phyloP scores from a whole-genome alignment of 2,113 vertebrate genomes.

The Marcusenius ussheri region DNA sequence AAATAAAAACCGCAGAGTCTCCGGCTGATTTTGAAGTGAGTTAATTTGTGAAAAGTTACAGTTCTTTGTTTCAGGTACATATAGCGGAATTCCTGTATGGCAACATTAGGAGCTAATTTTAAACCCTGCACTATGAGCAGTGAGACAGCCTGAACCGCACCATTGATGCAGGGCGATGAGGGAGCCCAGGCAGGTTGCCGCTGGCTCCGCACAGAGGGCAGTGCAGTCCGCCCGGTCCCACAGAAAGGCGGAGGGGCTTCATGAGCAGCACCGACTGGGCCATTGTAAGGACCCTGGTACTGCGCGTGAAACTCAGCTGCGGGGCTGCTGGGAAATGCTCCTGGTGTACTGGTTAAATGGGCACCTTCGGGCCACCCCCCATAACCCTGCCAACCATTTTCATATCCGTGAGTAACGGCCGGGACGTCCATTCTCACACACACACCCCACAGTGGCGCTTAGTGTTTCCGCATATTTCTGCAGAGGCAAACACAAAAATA shows the following conservation, averaged over 20 bases:
- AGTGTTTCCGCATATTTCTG: conserved; percentile 18
- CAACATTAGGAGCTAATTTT: background rate
- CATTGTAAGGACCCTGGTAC: conserved; percentile 18
- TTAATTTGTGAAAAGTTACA: background rate
- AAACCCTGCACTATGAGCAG: background rate
- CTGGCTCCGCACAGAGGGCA: background rate
- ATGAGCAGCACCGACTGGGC: conserved; percentile 9
- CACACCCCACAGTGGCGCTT: conserved; percentile 21
- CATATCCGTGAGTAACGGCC: conserved; percentile 41
- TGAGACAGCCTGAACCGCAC: conserved; percentile 24
- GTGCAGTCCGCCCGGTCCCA: background rate
- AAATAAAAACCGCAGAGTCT: background rate
- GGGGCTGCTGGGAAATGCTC: background rate
- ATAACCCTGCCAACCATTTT: conserved; percentile 40
- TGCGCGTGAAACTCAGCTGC: conserved; percentile 13
- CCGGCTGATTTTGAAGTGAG: background rate
- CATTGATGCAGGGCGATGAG: conserved; percentile 22
- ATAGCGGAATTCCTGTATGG: background rate
- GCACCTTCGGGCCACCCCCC: conserved; percentile 36
- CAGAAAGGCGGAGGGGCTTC: background rate
- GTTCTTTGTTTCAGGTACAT: background rate
- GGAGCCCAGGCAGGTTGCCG: conserved; percentile 36
- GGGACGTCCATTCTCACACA: conserved; percentile 50
- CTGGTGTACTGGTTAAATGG: conserved; percentile 9
- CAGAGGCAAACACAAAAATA: background rate